Evolutionary conservation across 2,888 invertebrate genomes (phyloP).

Genomic region (Eupithecia subumbrata): DNA sequence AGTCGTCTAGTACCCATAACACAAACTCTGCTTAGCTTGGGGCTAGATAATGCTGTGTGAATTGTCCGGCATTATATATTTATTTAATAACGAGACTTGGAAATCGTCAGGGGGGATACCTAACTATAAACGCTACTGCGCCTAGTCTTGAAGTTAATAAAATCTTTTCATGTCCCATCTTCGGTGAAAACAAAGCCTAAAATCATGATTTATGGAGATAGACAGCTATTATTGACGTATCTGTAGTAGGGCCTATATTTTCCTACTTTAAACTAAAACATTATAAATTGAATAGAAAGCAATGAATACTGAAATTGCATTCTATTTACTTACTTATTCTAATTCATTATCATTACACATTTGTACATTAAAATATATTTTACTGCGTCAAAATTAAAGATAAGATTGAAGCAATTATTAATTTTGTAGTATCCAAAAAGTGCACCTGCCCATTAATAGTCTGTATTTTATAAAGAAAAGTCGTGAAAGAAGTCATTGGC

Average conservation of each 20-base stretch:
- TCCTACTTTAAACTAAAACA: background rate
- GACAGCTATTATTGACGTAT: background rate
- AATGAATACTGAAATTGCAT: background rate
- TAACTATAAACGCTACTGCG: background rate
- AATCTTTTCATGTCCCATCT: background rate
- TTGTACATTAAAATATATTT: background rate
- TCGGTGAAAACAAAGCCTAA: conserved; percentile 1
- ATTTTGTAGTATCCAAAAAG: too few species aligned
- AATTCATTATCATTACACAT: conserved; percentile 4
- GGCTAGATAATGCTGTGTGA: too few species aligned
- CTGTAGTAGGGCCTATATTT: background rate
- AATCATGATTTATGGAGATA: background rate
- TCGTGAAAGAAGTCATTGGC: too few species aligned
- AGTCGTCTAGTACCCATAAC: too few species aligned
- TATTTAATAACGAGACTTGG: background rate
- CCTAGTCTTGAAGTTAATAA: background rate
- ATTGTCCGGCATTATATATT: too few species aligned
- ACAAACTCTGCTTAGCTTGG: too few species aligned
- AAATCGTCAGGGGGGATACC: background rate
- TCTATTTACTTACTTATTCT: conserved; percentile 7
- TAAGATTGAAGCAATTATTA: too few species aligned
- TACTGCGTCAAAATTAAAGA: background rate
- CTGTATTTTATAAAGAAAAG: too few species aligned
- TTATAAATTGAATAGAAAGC: background rate
- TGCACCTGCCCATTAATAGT: too few species aligned